Percentiles rank a stretch among this genome's conserved stretches.
Evolutionary conservation across 2,113 vertebrate species (phyloP).

Genomic region (Zonotrichia leucophrys): DNA sequence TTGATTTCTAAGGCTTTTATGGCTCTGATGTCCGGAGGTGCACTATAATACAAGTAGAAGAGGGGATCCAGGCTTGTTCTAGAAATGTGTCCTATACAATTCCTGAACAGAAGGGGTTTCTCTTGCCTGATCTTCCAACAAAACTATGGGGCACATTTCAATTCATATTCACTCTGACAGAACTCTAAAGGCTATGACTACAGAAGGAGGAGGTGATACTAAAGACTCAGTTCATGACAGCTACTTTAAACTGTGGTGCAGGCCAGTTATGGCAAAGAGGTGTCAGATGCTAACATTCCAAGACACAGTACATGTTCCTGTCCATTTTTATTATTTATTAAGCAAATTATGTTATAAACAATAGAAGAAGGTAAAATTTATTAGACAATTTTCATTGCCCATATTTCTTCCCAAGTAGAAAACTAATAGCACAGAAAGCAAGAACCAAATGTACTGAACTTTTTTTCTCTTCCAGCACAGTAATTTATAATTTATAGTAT

Average conservation of each 20-base stretch:
- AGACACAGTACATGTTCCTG: background rate
- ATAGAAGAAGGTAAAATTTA: background rate
- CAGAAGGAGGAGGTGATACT: background rate
- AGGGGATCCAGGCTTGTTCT: background rate
- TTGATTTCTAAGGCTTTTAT: background rate
- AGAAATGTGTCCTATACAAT: background rate
- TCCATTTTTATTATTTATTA: background rate
- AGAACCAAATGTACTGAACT: background rate
- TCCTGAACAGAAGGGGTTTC: background rate
- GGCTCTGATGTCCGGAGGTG: background rate
- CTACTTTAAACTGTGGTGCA: background rate
- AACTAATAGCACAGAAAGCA: background rate
- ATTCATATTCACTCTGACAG: background rate
- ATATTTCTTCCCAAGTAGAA: background rate
- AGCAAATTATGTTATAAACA: background rate
- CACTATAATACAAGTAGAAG: background rate
- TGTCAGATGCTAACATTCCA: background rate
- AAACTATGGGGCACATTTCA: background rate
- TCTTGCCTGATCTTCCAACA: background rate
- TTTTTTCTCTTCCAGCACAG: background rate
- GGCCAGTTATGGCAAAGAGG: background rate
- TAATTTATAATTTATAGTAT: background rate
- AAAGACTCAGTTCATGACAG: background rate
- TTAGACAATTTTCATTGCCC: background rate
- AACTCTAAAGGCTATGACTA: background rate